Conservation (phyloP, 2,888 invertebrate genomes). For the Drosophila flavopinicola region DNA sequence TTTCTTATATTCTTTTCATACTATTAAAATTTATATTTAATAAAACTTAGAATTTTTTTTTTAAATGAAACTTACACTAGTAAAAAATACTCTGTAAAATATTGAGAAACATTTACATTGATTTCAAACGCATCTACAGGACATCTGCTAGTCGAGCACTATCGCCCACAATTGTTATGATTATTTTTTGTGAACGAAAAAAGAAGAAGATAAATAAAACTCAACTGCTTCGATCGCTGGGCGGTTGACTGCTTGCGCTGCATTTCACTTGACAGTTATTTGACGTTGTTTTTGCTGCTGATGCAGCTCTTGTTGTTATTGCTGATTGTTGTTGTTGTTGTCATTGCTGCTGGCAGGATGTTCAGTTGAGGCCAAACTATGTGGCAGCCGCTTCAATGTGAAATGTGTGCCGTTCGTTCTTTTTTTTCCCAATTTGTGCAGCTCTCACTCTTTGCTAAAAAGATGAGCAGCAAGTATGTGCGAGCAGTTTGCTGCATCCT, state of each 20-base stretch:
- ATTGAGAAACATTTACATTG: too few species aligned
- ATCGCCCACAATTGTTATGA: slow-evolving; percentile 4
- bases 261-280: slow-evolving; percentile 57
- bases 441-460: slow-evolving; percentile 13
- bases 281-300: slow-evolving; percentile 36
- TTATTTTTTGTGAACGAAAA: slow-evolving; percentile 9
- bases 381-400: slow-evolving; percentile 38
- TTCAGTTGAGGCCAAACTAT: slow-evolving; percentile 46
- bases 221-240: slow-evolving; percentile 36
- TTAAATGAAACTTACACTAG: too few species aligned
- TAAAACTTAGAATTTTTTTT: too few species aligned
- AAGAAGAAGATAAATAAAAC: too few species aligned
- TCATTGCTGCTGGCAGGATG: slow-evolving; percentile 33
- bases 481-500: slow-evolving; percentile 24
- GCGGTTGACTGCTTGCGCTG: slow-evolving; percentile 19
- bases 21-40: too few species aligned
- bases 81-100: too few species aligned
- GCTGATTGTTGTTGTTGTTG: slow-evolving; percentile 22
- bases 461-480: slow-evolving; percentile 40
- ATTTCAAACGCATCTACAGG: background rate
- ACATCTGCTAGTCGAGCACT: background rate
- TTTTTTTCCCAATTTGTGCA: slow-evolving; percentile 45
- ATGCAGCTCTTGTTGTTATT: slow-evolving; percentile 10
- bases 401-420: slow-evolving; percentile 41
- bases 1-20: too few species aligned